These are phyloP conservation scores for Condylura cristata DNA, from an alignment of 2,113 vertebrate species.

Conservation along the genomic window DNA sequence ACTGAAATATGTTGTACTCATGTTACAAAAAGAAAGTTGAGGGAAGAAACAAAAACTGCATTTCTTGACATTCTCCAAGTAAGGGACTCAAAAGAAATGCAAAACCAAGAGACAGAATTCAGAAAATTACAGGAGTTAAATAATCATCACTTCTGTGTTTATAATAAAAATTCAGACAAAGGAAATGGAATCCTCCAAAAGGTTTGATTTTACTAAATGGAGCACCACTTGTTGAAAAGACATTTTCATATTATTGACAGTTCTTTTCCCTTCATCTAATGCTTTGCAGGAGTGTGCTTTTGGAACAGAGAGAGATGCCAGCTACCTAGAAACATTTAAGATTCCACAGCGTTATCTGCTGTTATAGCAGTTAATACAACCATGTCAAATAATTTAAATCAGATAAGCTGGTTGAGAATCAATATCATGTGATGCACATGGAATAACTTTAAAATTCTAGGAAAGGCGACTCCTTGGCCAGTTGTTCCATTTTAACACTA, in stretches of 20 bases:
- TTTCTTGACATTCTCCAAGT: constrained; percentile 35
- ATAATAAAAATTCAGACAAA: constrained; percentile 34
- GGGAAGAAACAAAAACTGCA: not conserved
- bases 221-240: constrained; percentile 30
- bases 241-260: not conserved
- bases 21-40: not conserved
- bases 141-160: constrained; percentile 23
- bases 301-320: not conserved
- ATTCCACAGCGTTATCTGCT: not conserved
- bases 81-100: constrained; percentile 49
- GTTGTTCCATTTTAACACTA: no score
- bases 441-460: not conserved
- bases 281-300: not conserved
- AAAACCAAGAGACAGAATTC: constrained; percentile 52
- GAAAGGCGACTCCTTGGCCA: not conserved
- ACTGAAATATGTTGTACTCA: not conserved
- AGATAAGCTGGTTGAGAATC: not conserved
- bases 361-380: not conserved
- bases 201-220: constrained; percentile 42
- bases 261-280: not conserved
- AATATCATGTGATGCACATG: not conserved
- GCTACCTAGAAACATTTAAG: not conserved
- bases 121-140: constrained; percentile 62
- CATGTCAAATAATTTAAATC: not conserved
- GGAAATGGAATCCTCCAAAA: constrained; percentile 40